Conservation (phyloP, 2,113 vertebrate species). For the Panthera tigris region DNA sequence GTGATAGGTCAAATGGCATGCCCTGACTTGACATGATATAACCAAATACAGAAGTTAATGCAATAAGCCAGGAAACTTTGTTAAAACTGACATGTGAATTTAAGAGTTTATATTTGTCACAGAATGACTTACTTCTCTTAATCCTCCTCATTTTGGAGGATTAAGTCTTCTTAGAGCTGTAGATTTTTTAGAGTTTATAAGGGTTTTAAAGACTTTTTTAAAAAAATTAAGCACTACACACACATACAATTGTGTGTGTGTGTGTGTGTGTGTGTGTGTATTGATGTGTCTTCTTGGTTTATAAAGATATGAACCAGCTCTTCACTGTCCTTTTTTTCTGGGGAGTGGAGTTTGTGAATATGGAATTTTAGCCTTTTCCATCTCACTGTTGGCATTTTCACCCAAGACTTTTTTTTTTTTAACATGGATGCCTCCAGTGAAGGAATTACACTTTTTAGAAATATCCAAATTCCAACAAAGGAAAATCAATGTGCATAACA, state of each 20-base stretch:
- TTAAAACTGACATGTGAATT: slow-evolving; percentile 55
- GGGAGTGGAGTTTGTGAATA: background rate
- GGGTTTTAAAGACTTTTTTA: background rate
- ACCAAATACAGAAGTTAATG: slow-evolving; percentile 69
- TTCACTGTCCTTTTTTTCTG: background rate
- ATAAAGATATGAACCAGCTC: background rate
- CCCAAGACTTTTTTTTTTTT: background rate
- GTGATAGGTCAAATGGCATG: slow-evolving; percentile 50
- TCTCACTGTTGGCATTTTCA: background rate
- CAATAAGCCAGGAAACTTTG: slow-evolving; percentile 22
- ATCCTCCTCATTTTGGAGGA: slow-evolving; percentile 13
- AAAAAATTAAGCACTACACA: background rate
- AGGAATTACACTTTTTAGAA: background rate
- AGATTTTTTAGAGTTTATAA: background rate
- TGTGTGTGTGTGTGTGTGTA: background rate
- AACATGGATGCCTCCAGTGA: background rate
- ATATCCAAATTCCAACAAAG: background rate
- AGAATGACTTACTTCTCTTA: slow-evolving; percentile 61
- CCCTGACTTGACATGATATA: slow-evolving; percentile 51
- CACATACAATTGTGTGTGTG: background rate
- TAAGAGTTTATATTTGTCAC: slow-evolving; percentile 63
- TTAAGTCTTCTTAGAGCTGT: background rate
- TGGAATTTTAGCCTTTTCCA: background rate
- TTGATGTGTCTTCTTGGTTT: background rate
- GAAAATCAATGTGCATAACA: background rate